Evolutionary conservation across 2,113 vertebrate species (phyloP), one percentile per base, ranked within the genome.

Genomic region (Recurvirostra avosetta): DNA sequence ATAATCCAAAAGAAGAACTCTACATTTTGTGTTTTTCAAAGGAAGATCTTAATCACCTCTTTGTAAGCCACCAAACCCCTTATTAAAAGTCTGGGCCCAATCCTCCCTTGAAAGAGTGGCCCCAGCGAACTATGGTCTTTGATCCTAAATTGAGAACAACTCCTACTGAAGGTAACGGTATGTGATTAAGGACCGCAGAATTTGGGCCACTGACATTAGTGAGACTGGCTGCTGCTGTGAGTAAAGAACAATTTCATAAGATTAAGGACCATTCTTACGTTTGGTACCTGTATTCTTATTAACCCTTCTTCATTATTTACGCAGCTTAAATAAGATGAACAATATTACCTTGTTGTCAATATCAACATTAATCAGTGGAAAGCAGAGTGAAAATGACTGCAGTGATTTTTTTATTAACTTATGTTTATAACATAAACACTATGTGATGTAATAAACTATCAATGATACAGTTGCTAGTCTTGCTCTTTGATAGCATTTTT

Each of bases 41-140:
- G 89, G 91, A 97, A 90, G 94, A 95, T 95, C 95, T 94, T 96
- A 97, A 97, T 96, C 91, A 90, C 93, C 63, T 73, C 94, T 95
- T 94, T 95, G 94, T 94, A 87, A 91, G 80, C 77, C 89, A 95
- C 88, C 92, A 95, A 95, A 75, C 92, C 86, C 80, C 77, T 96
- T 94, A 94, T 94, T 97, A 94, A 79, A 92, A 79, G 83, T 73
- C 92, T 78, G 94, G 96, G 96, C 92, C 94, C 94, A 70, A 95
- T 95, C 92, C 94, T 95, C 55, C 66, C 66, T 70, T 89, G 86
- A 94, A 96, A 92, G 83, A 38, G 43, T 71, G 89, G 94, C 95
- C 86, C 56, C 73, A 85, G 84, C 56, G 1, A 91, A 94, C 61
- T 16, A 0, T 18, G 67, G 52, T 81, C 96, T 97, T 96, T 97